phyloP scores from a whole-genome alignment of 2,888 invertebrate species.

The Liodrosophila aerea region DNA sequence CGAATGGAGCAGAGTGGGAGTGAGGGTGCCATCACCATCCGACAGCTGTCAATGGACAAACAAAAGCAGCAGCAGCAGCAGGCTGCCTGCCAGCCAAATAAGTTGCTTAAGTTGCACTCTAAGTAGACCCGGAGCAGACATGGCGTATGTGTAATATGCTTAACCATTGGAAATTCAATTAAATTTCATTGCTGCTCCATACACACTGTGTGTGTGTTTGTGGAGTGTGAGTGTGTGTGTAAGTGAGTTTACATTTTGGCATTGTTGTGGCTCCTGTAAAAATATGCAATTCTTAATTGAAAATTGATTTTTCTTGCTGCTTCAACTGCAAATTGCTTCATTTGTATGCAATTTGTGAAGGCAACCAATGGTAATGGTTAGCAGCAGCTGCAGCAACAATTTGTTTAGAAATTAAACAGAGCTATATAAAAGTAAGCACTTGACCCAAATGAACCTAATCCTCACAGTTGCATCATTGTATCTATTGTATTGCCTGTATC shows the following conservation, averaged over 20 bases:
- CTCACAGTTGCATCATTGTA: background rate
- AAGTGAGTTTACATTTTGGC: conserved; percentile 23
- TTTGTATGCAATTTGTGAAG: conserved; percentile 65
- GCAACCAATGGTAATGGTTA: background rate
- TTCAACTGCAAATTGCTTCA: conserved; percentile 63
- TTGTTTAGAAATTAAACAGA: conserved; percentile 1
- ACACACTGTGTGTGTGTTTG: background rate
- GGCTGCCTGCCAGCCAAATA: conserved; percentile 29
- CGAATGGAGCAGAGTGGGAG: background rate
- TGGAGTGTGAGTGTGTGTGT: background rate
- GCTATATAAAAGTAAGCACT: too few relatives aligned
- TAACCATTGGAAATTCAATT: conserved; percentile 55
- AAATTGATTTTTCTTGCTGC: conserved; percentile 51
- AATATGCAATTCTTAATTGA: conserved; percentile 65
- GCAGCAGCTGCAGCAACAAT: background rate
- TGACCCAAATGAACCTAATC: too few relatives aligned
- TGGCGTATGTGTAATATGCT: conserved; percentile 58
- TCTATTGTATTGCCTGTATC: background rate
- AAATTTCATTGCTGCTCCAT: conserved; percentile 38
- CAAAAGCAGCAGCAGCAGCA: conserved; percentile 8
- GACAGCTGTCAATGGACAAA: conserved; percentile 31
- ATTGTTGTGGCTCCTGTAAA: conserved; percentile 32
- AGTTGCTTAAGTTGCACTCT: conserved; percentile 43
- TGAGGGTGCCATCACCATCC: background rate
- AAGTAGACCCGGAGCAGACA: conserved; percentile 15